Conservation (phyloP, 2,113 vertebrate genomes). For the Hippocampus comes region DNA sequence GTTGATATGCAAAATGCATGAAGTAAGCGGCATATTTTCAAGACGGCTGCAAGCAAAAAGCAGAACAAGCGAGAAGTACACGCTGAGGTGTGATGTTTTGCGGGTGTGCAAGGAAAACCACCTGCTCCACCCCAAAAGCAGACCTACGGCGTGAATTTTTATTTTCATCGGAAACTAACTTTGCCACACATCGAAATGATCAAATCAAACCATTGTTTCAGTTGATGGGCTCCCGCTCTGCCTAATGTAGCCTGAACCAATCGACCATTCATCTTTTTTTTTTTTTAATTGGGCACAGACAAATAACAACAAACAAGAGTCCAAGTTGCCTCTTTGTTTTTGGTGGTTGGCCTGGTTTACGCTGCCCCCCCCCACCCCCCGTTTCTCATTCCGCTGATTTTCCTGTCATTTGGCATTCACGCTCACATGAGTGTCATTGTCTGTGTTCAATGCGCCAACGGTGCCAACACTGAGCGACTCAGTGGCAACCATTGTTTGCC, state of each 20-base stretch:
- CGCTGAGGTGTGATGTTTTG: conserved; percentile 19
- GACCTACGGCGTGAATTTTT: not conserved
- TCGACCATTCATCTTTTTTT: conserved; percentile 16
- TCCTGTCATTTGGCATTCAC: conserved; percentile 13
- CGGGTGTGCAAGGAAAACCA: conserved; percentile 31
- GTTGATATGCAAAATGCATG: no score
- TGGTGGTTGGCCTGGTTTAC: conserved; percentile 17
- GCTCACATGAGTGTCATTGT: conserved; percentile 37
- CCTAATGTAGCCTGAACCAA: conserved; percentile 10
- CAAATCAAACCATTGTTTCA: not conserved
- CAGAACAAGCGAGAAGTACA: not conserved
- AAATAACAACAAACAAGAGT: conserved; percentile 17
- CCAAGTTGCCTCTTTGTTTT: conserved; percentile 48
- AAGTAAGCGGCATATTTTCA: no score
- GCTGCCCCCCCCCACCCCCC: not conserved
- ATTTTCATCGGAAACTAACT: not conserved
- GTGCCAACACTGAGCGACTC: conserved; percentile 34
- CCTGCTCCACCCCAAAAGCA: conserved; percentile 51
- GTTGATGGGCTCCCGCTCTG: conserved; percentile 9
- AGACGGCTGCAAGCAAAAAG: not conserved
- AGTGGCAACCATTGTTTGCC: conserved; percentile 24
- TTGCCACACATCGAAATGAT: not conserved
- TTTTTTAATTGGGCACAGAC: conserved; percentile 22
- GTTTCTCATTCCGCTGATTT: conserved; percentile 39
- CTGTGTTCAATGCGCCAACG: conserved; percentile 21